These are phyloP conservation scores for Sipunculus nudus DNA, from an alignment of 2,888 invertebrate species.

Conservation along the genomic window DNA sequence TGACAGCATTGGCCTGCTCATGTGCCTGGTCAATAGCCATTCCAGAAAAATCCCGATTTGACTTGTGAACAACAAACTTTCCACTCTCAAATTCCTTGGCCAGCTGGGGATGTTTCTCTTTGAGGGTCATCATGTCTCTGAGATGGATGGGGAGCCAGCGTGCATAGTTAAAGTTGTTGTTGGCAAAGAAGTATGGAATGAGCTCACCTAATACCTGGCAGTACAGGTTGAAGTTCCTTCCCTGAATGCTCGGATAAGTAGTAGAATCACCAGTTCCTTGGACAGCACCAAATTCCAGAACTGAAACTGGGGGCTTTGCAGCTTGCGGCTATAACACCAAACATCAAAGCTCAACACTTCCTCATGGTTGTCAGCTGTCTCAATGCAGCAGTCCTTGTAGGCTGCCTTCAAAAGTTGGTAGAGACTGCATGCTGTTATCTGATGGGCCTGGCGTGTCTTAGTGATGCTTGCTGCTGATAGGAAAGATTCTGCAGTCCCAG, in stretches of 20 bases:
- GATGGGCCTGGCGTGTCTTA: conserved; percentile 37
- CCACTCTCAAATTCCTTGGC: conserved; percentile 37
- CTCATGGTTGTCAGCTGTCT: background rate
- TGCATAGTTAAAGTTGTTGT: conserved; percentile 41
- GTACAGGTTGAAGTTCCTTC: conserved; percentile 32
- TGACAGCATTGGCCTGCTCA: conserved; percentile 41
- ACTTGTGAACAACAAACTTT: conserved; percentile 40
- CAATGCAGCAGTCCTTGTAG: conserved; percentile 16
- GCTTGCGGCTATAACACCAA: conserved; percentile 11
- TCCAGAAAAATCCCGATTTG: conserved; percentile 31
- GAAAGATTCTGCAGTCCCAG: conserved; percentile 45
- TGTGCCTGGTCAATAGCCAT: conserved; percentile 44
- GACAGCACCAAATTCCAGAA: conserved; percentile 26
- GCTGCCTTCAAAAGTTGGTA: conserved; percentile 31
- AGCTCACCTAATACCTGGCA: conserved; percentile 26
- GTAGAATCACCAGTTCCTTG: conserved; percentile 15
- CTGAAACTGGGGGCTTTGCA: conserved; percentile 23
- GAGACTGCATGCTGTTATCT: conserved; percentile 34
- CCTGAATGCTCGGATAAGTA: conserved; percentile 23
- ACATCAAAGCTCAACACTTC: conserved; percentile 4
- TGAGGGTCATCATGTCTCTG: conserved; percentile 37
- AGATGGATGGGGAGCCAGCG: conserved; percentile 45
- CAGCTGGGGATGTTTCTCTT: conserved; percentile 34
- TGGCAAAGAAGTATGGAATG: conserved; percentile 39
- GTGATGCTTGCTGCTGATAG: conserved; percentile 34